Base-by-base conservation (phyloP, 2,888 invertebrate species). In the Cinara cedri region DNA sequence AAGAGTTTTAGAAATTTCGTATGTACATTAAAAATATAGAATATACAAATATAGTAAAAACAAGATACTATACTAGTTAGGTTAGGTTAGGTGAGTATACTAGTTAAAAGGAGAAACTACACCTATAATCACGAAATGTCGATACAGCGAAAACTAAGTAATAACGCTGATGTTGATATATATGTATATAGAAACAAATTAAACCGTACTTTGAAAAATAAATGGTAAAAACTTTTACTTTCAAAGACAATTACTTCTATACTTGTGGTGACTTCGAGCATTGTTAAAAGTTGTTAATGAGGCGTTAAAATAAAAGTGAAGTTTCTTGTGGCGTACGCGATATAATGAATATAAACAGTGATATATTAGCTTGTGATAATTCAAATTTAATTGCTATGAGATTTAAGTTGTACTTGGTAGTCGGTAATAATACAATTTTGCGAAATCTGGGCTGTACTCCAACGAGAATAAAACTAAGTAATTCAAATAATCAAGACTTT, bases 351-450 rank as follows among this genome's bases (percentile, higher is more conserved):
- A 57, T 16, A 46, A 76, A 76, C 76, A 76, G 76, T 76, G 76
- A 76, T 68, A 76, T 68, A 76, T 76, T 68, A 68, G 57, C 76
- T 76, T 19, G 66, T 57, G 76, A 76, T 76, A 76, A 76, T 76
- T 76, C 76, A 76, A 76, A 66, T 76, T 66, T 76, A 76, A 76
- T 68, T 68, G 66, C 49, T 57, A 57, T 16, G 57, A 57, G 76
- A 76, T 76, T 76, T 68, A 34, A 9, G 55, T 68, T 57, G 44
- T 76, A 66, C 42, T 74, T 11, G 9, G 21, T 62, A 24, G 55
- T 44, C 42, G 16, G 68, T 10, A 26, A 60, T 65, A 65, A 66
- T 55, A 13, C 65, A 14, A 65, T 24, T 75, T 65, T 42, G 55
- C 26, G 24, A 55, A 65, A 75, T 75, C 72, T 19, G 14, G 34